A percentile compares a stretch with the other conserved stretches of the same genome.
These are phyloP conservation scores for Iguana delicatissima DNA, from an alignment of 2,797 vertebrate genomes.

Conservation along the genomic window DNA sequence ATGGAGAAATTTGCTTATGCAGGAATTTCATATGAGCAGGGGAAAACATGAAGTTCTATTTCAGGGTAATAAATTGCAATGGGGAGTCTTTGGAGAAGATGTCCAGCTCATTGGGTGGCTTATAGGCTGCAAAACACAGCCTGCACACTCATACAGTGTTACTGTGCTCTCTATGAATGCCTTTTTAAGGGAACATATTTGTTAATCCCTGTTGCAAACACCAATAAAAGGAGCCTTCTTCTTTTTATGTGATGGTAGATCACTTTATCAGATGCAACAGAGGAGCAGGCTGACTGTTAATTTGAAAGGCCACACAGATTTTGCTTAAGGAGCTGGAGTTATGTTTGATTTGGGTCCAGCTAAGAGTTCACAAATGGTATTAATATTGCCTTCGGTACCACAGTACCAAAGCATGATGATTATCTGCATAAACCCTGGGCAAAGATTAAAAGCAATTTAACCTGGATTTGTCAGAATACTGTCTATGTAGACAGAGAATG, in stretches of 20 bases:
- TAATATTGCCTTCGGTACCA: background rate
- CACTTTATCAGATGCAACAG: background rate
- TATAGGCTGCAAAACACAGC: background rate
- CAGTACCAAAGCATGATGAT: background rate
- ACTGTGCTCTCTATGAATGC: background rate
- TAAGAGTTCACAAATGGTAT: background rate
- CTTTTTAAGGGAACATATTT: constrained; percentile 1
- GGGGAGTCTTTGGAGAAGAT: background rate
- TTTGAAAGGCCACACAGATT: background rate
- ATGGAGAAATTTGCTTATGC: background rate
- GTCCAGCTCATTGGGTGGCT: background rate
- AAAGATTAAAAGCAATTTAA: constrained; percentile 9
- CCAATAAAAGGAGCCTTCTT: constrained; percentile 6
- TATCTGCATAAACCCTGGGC: background rate
- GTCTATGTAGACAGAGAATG: background rate
- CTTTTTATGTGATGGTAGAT: constrained; percentile 4
- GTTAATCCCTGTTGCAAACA: background rate
- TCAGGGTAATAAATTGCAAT: background rate
- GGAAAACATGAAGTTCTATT: background rate
- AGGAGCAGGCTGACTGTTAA: background rate
- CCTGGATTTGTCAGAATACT: constrained; percentile 9
- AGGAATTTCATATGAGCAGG: background rate
- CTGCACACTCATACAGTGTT: background rate
- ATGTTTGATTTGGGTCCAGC: constrained; percentile 12
- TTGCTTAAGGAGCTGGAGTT: background rate